A percentile compares a stretch with the other conserved stretches of the same genome.
Evolutionary conservation across 2,797 vertebrate genomes (phyloP).

Genomic region (Mormyrops attenuatus): DNA sequence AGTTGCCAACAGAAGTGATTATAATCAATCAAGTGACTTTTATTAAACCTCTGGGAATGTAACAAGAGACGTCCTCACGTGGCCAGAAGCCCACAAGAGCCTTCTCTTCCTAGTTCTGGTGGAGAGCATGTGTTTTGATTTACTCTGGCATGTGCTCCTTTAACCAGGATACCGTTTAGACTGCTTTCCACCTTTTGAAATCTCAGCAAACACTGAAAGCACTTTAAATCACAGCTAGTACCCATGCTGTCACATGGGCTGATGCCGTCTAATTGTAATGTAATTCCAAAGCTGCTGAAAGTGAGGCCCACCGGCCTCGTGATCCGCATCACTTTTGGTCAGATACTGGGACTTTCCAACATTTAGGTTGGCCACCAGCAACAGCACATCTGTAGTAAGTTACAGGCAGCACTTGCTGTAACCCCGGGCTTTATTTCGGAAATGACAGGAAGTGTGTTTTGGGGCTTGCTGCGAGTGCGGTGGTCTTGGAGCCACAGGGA

Average conservation of each 20-base stretch:
- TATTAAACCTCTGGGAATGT: background rate
- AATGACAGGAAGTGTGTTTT: constrained; percentile 3
- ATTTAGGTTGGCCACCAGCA: background rate
- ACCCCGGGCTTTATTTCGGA: background rate
- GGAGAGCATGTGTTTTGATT: constrained; percentile 1
- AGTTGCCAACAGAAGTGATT: background rate
- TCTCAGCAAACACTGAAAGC: background rate
- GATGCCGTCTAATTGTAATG: background rate
- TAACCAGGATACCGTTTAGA: background rate
- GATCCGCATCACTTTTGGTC: background rate
- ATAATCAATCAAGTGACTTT: background rate
- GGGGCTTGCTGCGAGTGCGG: background rate
- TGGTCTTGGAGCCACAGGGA: background rate
- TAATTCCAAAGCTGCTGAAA: background rate
- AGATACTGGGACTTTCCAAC: background rate
- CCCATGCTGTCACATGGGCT: background rate
- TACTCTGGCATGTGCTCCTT: background rate
- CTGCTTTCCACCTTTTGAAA: background rate
- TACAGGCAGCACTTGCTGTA: background rate
- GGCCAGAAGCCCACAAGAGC: background rate
- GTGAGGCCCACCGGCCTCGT: background rate
- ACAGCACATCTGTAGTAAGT: background rate
- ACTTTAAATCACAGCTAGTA: background rate
- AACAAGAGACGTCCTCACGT: background rate
- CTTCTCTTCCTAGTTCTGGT: background rate